Evolutionary conservation across 2,888 invertebrate genomes (phyloP).

Genomic region (Microctonus hyperodae): DNA sequence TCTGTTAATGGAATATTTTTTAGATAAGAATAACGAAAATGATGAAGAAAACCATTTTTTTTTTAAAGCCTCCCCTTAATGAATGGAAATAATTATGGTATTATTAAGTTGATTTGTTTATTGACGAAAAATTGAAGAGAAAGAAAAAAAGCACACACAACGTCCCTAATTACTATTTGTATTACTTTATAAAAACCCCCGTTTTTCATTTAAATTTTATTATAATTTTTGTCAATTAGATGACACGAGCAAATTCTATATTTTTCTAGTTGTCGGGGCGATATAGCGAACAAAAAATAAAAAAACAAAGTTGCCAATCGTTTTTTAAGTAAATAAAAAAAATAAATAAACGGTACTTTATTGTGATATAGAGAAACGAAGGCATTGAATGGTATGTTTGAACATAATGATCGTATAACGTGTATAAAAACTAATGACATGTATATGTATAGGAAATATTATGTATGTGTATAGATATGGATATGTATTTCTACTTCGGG

Average conservation of each 20-base stretch:
- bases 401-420: slow-evolving; percentile 42
- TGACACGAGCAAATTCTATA: slow-evolving; percentile 50
- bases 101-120: background rate
- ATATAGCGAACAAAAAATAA: slow-evolving; percentile 41
- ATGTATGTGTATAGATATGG: slow-evolving; percentile 33
- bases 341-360: slow-evolving; percentile 46
- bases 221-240: slow-evolving; percentile 43
- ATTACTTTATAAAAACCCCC: slow-evolving; percentile 13
- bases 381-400: slow-evolving; percentile 39
- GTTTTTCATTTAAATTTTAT: slow-evolving; percentile 3
- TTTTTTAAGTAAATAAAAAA: slow-evolving; percentile 39
- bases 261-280: slow-evolving; percentile 53
- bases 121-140: background rate
- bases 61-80: no score
- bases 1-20: no score
- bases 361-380: slow-evolving; percentile 53
- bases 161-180: background rate
- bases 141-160: background rate
- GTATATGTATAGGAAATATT: slow-evolving; percentile 33
- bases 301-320: slow-evolving; percentile 48
- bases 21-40: no score
- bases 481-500: slow-evolving; percentile 36
- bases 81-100: background rate
- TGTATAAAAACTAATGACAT: slow-evolving; percentile 30
- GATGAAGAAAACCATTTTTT: no score